Conservation (phyloP, 2,113 vertebrate species). For the Trichomycterus rosablanca region DNA sequence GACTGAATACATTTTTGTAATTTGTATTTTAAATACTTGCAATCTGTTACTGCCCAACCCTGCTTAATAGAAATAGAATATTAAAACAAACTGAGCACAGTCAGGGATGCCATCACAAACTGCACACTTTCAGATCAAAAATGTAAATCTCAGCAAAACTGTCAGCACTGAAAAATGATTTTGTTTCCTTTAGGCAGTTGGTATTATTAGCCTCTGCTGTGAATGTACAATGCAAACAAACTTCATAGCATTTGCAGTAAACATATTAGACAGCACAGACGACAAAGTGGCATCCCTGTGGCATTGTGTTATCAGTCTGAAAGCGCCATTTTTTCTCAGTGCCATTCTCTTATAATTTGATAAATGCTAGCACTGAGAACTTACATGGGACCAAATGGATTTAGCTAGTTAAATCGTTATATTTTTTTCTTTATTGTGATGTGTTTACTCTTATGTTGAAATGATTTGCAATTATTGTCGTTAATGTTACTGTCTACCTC, state of each 20-base stretch:
- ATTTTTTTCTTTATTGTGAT: conserved; percentile 14
- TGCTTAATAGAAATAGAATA: conserved; percentile 8
- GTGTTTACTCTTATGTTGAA: conserved; percentile 18
- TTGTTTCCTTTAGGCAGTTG: background rate
- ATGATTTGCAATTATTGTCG: conserved; percentile 61
- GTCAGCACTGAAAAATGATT: too few species aligned
- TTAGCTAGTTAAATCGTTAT: too few species aligned
- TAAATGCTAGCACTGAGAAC: conserved; percentile 67
- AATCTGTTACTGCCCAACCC: too few species aligned
- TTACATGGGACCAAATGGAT: conserved; percentile 68
- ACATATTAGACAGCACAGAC: conserved; percentile 19
- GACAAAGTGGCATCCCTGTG: conserved; percentile 24
- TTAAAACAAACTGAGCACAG: conserved; percentile 17
- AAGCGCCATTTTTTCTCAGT: conserved; percentile 31
- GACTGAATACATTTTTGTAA: too few species aligned
- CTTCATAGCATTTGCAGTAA: conserved; percentile 31
- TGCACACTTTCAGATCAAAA: background rate
- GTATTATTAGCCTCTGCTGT: conserved; percentile 44
- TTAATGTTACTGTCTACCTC: conserved; percentile 95
- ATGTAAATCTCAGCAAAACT: too few species aligned
- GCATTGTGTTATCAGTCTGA: conserved; percentile 28
- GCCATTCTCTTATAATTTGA: conserved; percentile 37
- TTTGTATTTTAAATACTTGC: too few species aligned
- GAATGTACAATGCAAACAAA: background rate
- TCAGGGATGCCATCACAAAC: conserved; percentile 9